A percentile compares a stretch with the other conserved stretches of the same genome.
Conservation (phyloP, 2,888 invertebrate species). For the Celastrina argiolus region DNA sequence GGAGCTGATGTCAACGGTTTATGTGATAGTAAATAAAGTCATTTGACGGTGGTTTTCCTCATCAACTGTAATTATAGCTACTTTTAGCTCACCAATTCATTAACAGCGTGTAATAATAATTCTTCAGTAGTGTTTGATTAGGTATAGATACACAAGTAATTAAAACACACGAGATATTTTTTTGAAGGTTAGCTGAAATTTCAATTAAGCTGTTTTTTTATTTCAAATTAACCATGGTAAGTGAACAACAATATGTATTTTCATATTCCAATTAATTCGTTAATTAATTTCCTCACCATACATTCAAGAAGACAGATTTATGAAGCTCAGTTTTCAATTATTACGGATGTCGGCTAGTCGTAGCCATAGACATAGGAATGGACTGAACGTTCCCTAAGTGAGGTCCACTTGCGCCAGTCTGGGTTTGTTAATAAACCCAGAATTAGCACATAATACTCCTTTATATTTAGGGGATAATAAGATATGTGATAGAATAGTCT, state of each 20-base stretch:
- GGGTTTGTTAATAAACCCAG: too few relatives aligned
- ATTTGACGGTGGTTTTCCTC: neutral
- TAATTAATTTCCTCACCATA: constrained; percentile 1
- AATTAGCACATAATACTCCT: too few relatives aligned
- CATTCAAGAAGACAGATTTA: constrained; percentile 12
- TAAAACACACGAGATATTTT: neutral
- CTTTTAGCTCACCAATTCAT: neutral
- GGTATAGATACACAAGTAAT: too few relatives aligned
- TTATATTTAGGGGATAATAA: too few relatives aligned
- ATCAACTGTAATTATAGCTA: neutral
- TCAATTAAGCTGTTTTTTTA: neutral
- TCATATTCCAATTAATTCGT: neutral
- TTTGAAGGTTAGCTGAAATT: neutral
- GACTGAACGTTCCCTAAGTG: neutral
- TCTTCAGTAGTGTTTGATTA: too few relatives aligned
- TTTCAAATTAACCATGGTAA: neutral
- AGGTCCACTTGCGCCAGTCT: too few relatives aligned
- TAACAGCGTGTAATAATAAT: too few relatives aligned
- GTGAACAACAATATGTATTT: neutral
- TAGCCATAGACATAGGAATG: neutral
- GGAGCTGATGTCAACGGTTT: neutral
- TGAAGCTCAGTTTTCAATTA: constrained; percentile 12
- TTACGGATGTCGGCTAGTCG: neutral
- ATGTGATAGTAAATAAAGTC: neutral
- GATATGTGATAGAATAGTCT: too few relatives aligned